Evolutionary conservation across 2,113 vertebrate genomes (phyloP).

Genomic region (Nerophis ophidion): DNA sequence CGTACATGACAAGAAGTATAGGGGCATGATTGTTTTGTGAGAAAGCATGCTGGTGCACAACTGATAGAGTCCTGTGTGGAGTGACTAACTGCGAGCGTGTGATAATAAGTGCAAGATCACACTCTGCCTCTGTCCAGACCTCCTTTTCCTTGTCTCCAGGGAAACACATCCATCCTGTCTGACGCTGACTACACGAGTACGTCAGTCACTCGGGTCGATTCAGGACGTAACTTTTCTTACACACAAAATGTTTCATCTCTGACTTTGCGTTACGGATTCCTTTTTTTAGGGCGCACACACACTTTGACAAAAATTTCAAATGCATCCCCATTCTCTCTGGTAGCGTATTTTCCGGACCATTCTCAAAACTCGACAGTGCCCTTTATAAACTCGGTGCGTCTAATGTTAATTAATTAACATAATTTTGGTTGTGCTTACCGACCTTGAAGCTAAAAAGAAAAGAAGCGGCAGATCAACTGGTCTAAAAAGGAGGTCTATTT

Average conservation of each 20-base stretch:
- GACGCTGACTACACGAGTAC: neutral
- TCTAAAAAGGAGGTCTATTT: too few species aligned
- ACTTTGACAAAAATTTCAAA: too few species aligned
- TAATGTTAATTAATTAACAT: too few species aligned
- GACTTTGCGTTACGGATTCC: neutral
- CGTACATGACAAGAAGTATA: neutral
- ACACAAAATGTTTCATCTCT: neutral
- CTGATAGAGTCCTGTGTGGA: constrained; percentile 7
- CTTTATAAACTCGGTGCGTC: too few species aligned
- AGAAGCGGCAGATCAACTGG: too few species aligned
- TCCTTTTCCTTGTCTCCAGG: constrained; percentile 20
- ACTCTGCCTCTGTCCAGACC: constrained; percentile 22
- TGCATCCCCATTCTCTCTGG: too few species aligned
- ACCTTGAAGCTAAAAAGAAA: too few species aligned
- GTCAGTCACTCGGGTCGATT: neutral
- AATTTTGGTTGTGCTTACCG: too few species aligned
- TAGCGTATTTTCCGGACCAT: too few species aligned
- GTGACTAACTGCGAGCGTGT: constrained; percentile 18
- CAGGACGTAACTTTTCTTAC: neutral
- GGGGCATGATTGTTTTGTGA: neutral
- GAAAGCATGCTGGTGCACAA: constrained; percentile 2
- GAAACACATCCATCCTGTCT: constrained; percentile 14
- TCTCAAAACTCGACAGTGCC: too few species aligned
- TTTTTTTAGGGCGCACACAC: too few species aligned
- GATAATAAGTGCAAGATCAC: constrained; percentile 51